phyloP scores from a whole-genome alignment of 2,797 vertebrate genomes.

The Enteromius mattozi region DNA sequence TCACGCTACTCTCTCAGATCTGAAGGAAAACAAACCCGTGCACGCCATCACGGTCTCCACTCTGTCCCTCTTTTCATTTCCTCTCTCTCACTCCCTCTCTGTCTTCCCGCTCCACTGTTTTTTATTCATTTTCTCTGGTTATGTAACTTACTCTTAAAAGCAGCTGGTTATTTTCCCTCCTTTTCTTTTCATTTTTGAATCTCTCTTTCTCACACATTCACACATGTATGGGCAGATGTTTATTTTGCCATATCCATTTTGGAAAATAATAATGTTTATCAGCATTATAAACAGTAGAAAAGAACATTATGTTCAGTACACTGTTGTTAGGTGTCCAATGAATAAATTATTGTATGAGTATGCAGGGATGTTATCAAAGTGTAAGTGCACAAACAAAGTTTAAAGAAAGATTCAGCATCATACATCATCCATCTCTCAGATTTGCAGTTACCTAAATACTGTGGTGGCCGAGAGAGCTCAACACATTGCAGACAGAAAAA shows the following conservation, averaged over 20 bases:
- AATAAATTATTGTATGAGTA: background rate
- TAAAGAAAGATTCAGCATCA: constrained; percentile 39
- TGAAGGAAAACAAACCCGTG: constrained; percentile 37
- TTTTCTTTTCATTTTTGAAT: background rate
- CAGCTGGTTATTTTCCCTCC: background rate
- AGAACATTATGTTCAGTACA: constrained; percentile 2
- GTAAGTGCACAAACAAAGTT: background rate
- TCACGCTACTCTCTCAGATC: constrained; percentile 67
- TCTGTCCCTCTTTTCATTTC: constrained; percentile 62
- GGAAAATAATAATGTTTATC: background rate
- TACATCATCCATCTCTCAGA: constrained; percentile 8
- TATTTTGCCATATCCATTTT: background rate
- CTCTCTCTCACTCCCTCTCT: constrained; percentile 44
- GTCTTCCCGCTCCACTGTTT: constrained; percentile 41
- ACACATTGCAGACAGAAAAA: no score
- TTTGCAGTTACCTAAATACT: constrained; percentile 22
- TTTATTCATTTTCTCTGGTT: constrained; percentile 46
- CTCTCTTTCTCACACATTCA: constrained; percentile 7
- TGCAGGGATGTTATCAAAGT: background rate
- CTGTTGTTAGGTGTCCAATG: background rate
- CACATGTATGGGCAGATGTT: background rate
- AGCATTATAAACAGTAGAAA: background rate
- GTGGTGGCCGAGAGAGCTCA: no score
- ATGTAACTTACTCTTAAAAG: constrained; percentile 37
- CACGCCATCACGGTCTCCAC: constrained; percentile 1